Evolutionary conservation across 2,797 vertebrate species (phyloP), one percentile per base, ranked within the genome.

Genomic region (Mormyrops attenuatus): DNA sequence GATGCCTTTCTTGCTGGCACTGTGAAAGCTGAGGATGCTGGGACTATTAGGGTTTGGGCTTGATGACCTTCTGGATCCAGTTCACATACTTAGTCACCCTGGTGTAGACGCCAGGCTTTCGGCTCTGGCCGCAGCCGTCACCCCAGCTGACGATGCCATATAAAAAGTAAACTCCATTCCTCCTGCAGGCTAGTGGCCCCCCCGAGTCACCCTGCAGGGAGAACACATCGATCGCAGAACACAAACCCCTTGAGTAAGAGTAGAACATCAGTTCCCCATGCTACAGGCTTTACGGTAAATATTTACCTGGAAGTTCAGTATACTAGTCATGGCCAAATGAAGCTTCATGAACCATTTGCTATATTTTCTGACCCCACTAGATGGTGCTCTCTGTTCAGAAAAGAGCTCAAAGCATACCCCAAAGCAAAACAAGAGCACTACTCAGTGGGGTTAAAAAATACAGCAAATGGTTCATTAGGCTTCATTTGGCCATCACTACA

Each of bases 61-160:
- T 93, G 80, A 96, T 96, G 57, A 95, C 94, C 60, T 95, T 95
- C 30, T 96, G 94, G 94, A 99, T 98, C 98, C 98, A 99, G 84
- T 96, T 93, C 0, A 97, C 91, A 0, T 99, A 99, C 88, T 97
- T 97, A 11, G 95, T 93, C 52, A 99, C 96, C 87, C 93, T 96
- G 2, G 98, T 99, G 89, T 99, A 99, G 86, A 99, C 98, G 0
- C 98, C 98, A 0, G 98, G 98, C 92, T 97, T 99, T 87, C 95
- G 94, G 1, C 93, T 85, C 55, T 93, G 93, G 17, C 97, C 96
- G 0, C 98, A 99, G 92, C 98, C 98, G 0, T 98, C 97, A 0
- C 98, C 98, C 98, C 98, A 99, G 94, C 98, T 99, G 95, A 98
- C 95, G 93, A 99, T 92, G 47, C 98, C 98, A 0, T 98, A 98